phyloP scores from a whole-genome alignment of 2,113 vertebrate species.

The Enhydra lutris region DNA sequence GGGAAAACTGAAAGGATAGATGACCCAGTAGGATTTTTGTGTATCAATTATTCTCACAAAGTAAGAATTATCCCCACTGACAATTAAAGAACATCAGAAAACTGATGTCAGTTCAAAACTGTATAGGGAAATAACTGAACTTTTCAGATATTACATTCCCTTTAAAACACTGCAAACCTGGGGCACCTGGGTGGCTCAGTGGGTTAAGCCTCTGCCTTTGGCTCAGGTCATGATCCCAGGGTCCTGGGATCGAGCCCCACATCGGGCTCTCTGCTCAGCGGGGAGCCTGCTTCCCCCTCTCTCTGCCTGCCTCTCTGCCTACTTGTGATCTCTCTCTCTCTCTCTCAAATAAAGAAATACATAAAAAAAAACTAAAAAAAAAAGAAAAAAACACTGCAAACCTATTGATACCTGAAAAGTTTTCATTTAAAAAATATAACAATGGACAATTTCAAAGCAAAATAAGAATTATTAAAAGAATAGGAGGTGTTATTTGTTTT shows the following conservation, averaged over 20 bases:
- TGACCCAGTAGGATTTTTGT: neutral
- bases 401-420: neutral
- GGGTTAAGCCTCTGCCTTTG: too few species aligned
- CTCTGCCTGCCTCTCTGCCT: too few species aligned
- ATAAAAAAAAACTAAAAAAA: too few species aligned
- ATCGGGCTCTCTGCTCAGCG: too few species aligned
- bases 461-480: neutral
- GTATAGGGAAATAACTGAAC: slow-evolving; percentile 1
- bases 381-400: neutral
- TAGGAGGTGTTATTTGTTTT: neutral
- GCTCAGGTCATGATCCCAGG: too few species aligned
- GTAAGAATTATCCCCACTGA: neutral
- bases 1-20: neutral
- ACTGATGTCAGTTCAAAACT: neutral
- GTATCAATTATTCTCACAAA: neutral
- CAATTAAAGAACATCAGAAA: slow-evolving; percentile 4
- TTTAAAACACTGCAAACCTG: neutral
- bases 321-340: too few species aligned
- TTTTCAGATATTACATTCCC: neutral
- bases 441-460: slow-evolving; percentile 4
- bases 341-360: too few species aligned
- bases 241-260: too few species aligned
- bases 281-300: too few species aligned
- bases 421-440: neutral
- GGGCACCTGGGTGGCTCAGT: too few species aligned